These are phyloP conservation scores for Halictus rubicundus DNA, from an alignment of 1,140 invertebrate species.

Conservation along the genomic window DNA sequence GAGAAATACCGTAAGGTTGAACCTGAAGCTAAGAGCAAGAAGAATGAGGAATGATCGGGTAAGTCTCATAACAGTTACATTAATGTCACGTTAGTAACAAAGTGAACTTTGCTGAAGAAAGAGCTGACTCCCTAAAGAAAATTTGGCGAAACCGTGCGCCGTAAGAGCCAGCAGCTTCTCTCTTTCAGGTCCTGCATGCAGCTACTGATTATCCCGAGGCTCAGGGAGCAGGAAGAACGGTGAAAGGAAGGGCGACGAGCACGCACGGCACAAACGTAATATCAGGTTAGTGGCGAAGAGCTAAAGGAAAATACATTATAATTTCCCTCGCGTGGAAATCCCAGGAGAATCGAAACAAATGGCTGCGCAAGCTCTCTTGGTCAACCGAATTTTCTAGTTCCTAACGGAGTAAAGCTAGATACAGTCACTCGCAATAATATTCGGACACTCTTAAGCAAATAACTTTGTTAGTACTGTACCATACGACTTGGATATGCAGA, in stretches of 20 bases:
- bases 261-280: background rate
- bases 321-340: constrained; percentile 12
- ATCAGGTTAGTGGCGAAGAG: background rate
- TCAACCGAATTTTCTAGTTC: constrained; percentile 31
- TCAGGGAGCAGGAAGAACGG: background rate
- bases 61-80: no score
- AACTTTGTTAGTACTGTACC: no score
- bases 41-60: no score
- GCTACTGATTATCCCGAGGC: background rate
- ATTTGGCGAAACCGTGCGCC: no score
- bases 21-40: no score
- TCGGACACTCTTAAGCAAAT: no score
- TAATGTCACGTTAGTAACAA: no score
- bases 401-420: background rate
- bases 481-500: no score
- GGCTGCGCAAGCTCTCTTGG: background rate
- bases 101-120: no score
- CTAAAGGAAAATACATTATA: constrained; percentile 19
- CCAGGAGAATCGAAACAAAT: constrained; percentile 13
- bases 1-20: no score
- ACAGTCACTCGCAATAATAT: no score
- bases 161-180: background rate
- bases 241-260: background rate
- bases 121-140: no score
- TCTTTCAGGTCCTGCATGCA: background rate